phyloP scores from a whole-genome alignment of 2,113 vertebrate species.

The Eclectus roratus region DNA sequence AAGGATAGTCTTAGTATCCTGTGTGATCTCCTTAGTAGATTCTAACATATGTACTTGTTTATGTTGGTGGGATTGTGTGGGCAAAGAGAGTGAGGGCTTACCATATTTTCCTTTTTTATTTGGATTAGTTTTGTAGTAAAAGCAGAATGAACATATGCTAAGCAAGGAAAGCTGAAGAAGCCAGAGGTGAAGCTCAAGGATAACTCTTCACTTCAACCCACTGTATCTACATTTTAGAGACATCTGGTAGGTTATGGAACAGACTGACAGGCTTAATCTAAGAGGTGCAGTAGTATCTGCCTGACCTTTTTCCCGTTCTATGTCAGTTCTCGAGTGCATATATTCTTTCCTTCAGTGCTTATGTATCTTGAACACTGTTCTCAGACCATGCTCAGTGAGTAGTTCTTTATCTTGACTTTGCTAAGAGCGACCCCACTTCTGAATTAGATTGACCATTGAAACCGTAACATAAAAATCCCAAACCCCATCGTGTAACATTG shows the following conservation, averaged over 20 bases:
- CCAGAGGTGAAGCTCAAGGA: not conserved
- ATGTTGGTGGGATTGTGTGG: not conserved
- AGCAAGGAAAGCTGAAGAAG: not conserved
- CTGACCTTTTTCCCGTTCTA: not conserved
- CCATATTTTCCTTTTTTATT: not conserved
- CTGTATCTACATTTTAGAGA: not conserved
- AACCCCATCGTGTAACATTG: not conserved
- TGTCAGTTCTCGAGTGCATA: not conserved
- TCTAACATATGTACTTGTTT: not conserved
- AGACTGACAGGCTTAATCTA: accelerated
- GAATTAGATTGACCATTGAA: not conserved
- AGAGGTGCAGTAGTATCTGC: not conserved
- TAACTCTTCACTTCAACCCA: not conserved
- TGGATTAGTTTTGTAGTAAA: not conserved
- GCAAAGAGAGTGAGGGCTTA: not conserved
- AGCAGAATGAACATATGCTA: not conserved
- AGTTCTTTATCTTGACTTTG: not conserved
- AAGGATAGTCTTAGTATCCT: not conserved
- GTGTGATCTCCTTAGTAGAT: not conserved
- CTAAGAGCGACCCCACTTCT: not conserved
- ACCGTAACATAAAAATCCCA: not conserved
- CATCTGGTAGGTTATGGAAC: not conserved
- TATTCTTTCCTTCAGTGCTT: not conserved
- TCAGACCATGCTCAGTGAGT: not conserved
- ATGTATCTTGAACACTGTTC: not conserved